Base-by-base conservation (phyloP, 2,113 vertebrate genomes). In the Clarias batrachus region DNA sequence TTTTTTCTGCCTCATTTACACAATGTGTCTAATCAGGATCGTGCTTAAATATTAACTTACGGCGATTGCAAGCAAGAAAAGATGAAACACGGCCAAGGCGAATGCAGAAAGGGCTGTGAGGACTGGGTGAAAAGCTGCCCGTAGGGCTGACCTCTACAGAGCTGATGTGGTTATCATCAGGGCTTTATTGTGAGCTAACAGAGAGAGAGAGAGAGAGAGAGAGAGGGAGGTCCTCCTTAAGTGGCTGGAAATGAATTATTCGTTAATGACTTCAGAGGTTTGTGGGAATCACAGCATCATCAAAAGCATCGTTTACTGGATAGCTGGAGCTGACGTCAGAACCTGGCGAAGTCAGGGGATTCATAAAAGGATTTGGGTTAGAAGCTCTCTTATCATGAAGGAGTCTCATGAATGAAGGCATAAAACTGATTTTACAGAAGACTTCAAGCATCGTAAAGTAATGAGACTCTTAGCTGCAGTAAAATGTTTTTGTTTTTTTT, bases 11-110 rank as follows among this genome's bases (percentile, higher is more conserved):
- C 87, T 86, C 89, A 82, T 90, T 90, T 88, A 82, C 85, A 86
- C 85, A 82, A 86, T 84, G 82, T 81, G 81, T 82, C 85, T 86
- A 85, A 90, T 88, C 94, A 91, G 90, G 90, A 91, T 93, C 91
- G 93, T 37, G 76, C 82, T 88, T 90, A 90, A 84, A 81, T 60
- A 86, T 90, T 90, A 90, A 90, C 85, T 65, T 70, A 13, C 37
- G 25, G 57, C 56, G 57, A 86, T 86, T 71, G 76, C 63, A 57
- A 59, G 52, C 63, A 65, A 85, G 41, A 65, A 78, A 66, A 48
- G 48, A 48, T 48, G 48, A 6, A 8, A 68, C 41, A 54, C 4
- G 3, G 6, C 23, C 59, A 33, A 66, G 56, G 83, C 7, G 41
- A 13, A 27, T 25, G 37, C 21, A 57, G 9, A 59, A 59, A 10